phyloP scores from a whole-genome alignment of 2,113 vertebrate genomes.

The Phodopus roborovskii region DNA sequence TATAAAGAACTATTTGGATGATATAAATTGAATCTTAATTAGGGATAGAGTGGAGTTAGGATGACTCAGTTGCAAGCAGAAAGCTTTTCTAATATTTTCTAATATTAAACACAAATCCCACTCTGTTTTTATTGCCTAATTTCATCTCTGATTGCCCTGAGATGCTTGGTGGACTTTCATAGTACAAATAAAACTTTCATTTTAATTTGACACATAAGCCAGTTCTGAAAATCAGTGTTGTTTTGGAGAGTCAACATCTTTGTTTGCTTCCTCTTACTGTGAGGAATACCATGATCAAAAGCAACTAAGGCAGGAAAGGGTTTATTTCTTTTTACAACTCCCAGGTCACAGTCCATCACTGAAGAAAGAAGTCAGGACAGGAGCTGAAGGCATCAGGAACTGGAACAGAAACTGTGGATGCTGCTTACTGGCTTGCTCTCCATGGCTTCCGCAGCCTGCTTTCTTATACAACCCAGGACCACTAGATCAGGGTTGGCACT shows the following conservation, averaged over 20 bases:
- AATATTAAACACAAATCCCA: neutral
- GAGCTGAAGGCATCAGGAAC: neutral
- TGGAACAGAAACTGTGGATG: neutral
- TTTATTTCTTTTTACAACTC: neutral
- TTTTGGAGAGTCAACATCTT: neutral
- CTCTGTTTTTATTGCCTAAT: neutral
- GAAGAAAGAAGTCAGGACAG: neutral
- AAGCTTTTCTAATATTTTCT: neutral
- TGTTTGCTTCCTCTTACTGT: neutral
- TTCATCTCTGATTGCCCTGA: slow-evolving; percentile 26
- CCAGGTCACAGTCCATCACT: neutral
- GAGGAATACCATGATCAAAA: neutral
- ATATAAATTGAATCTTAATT: neutral
- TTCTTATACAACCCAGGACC: neutral
- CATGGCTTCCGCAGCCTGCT: neutral
- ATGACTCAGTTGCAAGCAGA: neutral
- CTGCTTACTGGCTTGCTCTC: neutral
- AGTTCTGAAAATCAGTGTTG: slow-evolving; percentile 42
- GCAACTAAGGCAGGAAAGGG: neutral
- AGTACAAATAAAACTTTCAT: slow-evolving; percentile 22
- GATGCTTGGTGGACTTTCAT: slow-evolving; percentile 27
- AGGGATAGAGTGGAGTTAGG: neutral
- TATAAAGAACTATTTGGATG: neutral
- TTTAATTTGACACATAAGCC: slow-evolving; percentile 54
- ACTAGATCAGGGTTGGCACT: neutral